phyloP scores from a whole-genome alignment of 1,140 invertebrate genomes.

The Metopolophium dirhodum region DNA sequence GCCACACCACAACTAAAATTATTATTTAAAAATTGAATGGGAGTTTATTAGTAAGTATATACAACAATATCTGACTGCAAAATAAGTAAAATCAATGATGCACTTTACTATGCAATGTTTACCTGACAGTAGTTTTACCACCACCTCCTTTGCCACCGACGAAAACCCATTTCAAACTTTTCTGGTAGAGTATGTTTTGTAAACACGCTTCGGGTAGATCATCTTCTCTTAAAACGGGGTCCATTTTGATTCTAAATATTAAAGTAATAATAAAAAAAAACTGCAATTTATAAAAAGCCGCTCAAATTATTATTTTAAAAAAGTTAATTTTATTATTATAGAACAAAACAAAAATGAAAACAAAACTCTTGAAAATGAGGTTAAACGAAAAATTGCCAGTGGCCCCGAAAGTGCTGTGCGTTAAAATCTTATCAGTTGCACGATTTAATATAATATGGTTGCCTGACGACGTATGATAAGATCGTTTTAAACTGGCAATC shows the following conservation, averaged over 20 bases:
- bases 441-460: too few relatives aligned
- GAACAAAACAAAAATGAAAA: not conserved
- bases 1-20: conserved; percentile 89
- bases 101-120: conserved; percentile 56
- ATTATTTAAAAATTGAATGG: not conserved
- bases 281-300: not conserved
- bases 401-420: too few relatives aligned
- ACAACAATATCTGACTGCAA: not conserved
- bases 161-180: conserved; percentile 94
- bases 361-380: not conserved
- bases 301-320: not conserved
- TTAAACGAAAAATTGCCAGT: too few relatives aligned
- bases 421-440: too few relatives aligned
- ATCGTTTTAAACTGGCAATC: too few relatives aligned
- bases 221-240: conserved; percentile 60
- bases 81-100: not conserved
- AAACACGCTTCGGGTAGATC: conserved; percentile 76
- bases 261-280: not conserved
- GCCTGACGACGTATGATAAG: too few relatives aligned
- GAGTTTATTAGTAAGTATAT: not conserved
- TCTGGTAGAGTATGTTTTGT: conserved; percentile 90
- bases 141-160: conserved; percentile 97
- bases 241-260: not conserved
- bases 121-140: conserved; percentile 99
- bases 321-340: too few relatives aligned